These are phyloP conservation scores for Pachypanchax playfairii DNA, from an alignment of 2,113 vertebrate genomes.

Conservation along the genomic window DNA sequence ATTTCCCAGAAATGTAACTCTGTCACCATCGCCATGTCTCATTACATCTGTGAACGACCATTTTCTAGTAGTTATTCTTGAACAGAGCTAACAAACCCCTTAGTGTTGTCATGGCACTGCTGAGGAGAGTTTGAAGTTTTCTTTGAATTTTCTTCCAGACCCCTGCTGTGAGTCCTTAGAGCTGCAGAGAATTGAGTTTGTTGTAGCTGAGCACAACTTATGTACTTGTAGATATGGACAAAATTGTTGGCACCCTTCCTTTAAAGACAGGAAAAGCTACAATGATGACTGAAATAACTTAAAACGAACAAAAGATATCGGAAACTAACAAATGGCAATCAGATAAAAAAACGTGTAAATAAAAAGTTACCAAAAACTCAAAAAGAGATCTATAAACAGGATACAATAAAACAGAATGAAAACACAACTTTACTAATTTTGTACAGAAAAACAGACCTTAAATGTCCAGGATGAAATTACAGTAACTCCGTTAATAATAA, in stretches of 20 bases:
- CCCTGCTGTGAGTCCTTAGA: background rate
- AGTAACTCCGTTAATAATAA: conserved; percentile 49
- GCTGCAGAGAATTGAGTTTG: background rate
- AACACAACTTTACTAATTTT: background rate
- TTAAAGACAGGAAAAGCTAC: too few species aligned
- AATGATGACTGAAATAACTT: too few species aligned
- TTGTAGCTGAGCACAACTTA: conserved; percentile 1
- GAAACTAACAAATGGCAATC: too few species aligned
- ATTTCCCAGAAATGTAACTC: conserved; percentile 29
- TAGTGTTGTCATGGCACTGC: conserved; percentile 2
- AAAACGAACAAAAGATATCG: too few species aligned
- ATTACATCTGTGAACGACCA: conserved; percentile 16
- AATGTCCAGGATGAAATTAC: conserved; percentile 30
- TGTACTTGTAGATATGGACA: background rate
- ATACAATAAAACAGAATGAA: background rate
- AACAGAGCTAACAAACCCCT: conserved; percentile 23
- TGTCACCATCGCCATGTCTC: conserved; percentile 32
- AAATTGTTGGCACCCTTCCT: background rate
- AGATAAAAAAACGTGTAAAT: too few species aligned
- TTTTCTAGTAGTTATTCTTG: conserved; percentile 22
- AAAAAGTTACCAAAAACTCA: too few species aligned
- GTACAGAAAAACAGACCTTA: conserved; percentile 19
- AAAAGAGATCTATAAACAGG: too few species aligned
- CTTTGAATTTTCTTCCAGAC: background rate
- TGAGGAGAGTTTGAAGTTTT: background rate